Percentiles rank a stretch among this genome's conserved stretches.
phyloP scores from a whole-genome alignment of 2,888 invertebrate species.

The Abrostola tripartita region DNA sequence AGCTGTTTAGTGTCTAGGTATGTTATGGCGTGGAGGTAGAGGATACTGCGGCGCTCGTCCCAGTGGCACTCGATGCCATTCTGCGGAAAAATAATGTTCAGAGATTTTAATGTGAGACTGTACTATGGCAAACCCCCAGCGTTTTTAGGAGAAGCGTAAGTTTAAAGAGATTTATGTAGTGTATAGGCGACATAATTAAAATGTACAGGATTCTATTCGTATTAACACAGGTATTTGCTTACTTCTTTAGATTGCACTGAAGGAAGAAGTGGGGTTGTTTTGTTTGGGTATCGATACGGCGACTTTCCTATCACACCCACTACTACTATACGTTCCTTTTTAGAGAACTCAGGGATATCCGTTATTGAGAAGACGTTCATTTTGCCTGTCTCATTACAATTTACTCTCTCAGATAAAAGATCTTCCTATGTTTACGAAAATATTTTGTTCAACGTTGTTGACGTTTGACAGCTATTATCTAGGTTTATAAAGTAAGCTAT shows the following conservation, averaged over 20 bases:
- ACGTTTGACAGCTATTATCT: not conserved
- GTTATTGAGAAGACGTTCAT: slow-evolving; percentile 78
- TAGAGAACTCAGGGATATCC: slow-evolving; percentile 83
- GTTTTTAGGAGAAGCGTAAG: not conserved
- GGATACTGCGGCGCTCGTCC: slow-evolving; percentile 83
- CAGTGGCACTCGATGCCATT: slow-evolving; percentile 89
- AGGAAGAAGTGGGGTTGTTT: slow-evolving; percentile 89
- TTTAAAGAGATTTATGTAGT: not conserved
- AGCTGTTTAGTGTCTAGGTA: slow-evolving; percentile 79
- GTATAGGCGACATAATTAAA: not conserved
- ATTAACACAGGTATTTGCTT: slow-evolving; percentile 25
- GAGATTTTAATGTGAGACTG: not conserved
- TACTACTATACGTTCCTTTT: slow-evolving; percentile 89
- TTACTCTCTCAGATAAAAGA: slow-evolving; percentile 51
- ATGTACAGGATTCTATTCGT: not conserved
- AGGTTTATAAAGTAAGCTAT: no score
- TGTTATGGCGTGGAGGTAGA: slow-evolving; percentile 88
- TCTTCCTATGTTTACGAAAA: slow-evolving; percentile 34
- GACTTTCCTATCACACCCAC: slow-evolving; percentile 93
- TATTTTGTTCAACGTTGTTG: not conserved
- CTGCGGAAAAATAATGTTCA: slow-evolving; percentile 60
- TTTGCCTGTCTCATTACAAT: slow-evolving; percentile 60
- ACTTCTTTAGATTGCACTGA: slow-evolving; percentile 82
- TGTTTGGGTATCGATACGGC: slow-evolving; percentile 90
- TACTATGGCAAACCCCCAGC: no score